Conservation (phyloP, 2,797 vertebrate species). For the Dendrocincla fuliginosa region DNA sequence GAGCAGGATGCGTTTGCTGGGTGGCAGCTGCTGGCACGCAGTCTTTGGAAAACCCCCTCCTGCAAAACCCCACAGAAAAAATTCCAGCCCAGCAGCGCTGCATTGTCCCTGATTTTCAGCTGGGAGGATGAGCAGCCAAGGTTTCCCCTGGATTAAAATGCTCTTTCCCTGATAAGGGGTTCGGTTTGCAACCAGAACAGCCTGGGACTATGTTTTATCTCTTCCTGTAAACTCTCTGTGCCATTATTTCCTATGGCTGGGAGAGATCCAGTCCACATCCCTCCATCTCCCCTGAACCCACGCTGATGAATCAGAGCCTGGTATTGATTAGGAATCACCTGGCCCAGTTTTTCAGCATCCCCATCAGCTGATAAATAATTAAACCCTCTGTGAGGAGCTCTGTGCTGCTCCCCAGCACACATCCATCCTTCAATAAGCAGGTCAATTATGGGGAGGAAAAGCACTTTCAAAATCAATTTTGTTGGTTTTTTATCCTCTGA, state of each 20-base stretch:
- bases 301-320: background rate
- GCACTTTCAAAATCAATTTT: background rate
- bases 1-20: background rate
- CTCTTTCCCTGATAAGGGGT: background rate
- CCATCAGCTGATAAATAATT: background rate
- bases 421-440: background rate
- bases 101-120: background rate
- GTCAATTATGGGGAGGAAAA: background rate
- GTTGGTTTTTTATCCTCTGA: background rate
- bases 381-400: background rate
- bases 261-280: background rate
- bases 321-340: background rate
- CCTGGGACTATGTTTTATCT: background rate
- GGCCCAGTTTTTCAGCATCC: background rate
- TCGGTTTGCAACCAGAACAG: background rate
- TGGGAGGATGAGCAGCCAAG: background rate
- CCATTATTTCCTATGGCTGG: background rate
- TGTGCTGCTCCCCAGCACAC: background rate
- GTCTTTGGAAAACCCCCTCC: background rate
- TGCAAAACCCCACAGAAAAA: background rate
- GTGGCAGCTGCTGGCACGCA: accelerated
- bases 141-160: background rate
- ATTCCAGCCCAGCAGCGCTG: background rate
- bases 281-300: background rate
- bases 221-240: background rate